Base-by-base conservation (phyloP, 2,888 invertebrate genomes). In the Agelastica alni region DNA sequence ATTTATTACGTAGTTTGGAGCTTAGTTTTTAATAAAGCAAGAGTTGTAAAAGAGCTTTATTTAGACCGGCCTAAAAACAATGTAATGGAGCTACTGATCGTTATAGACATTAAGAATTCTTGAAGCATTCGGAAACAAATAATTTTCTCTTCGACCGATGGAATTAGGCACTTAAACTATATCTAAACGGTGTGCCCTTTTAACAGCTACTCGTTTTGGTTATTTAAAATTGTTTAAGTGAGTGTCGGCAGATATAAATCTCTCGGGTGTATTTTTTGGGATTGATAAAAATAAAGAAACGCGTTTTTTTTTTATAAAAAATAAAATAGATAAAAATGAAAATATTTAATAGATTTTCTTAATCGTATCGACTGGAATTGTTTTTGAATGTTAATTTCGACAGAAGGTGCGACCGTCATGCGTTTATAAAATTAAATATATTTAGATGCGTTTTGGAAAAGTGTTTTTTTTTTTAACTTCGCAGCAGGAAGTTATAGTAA, bases 141-240 rank as follows among this genome's bases (percentile, higher is more conserved):
- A n/a, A n/a, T n/a, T n/a, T n/a, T n/a, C n/a, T n/a, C n/a, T n/a
- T n/a, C n/a, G n/a, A n/a, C n/a, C n/a, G n/a, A 26, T 34, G 16
- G 34, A 32, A 36, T 34, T 10, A 9, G 22, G 45, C 22, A 34
- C 45, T 45, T 45, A 22, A 34, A 44, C n/a, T 34, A 22, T 34
- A 45, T 22, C 34, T 3, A 45, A n/a, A 34, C 10, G 22, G 9
- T 12, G 12, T 34, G 31, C 13, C 9, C 32, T 45, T 34, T 45
- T 45, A 45, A 10, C 22, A 13, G 45, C 45, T 45, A 45, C 34
- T 45, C 14, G 45, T 26, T 26, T 45, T 34, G 14, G 34, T 18
- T 34, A 31, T 45, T 34, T 4, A 4, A 22, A 22, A 26, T 22
- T 34, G 17, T 26, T 6, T 2, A 9, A 14, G n/a, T n/a, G n/a